These are phyloP conservation scores for Hypselothyrea guttata DNA, from an alignment of 2,888 invertebrate species.

Conservation along the genomic window DNA sequence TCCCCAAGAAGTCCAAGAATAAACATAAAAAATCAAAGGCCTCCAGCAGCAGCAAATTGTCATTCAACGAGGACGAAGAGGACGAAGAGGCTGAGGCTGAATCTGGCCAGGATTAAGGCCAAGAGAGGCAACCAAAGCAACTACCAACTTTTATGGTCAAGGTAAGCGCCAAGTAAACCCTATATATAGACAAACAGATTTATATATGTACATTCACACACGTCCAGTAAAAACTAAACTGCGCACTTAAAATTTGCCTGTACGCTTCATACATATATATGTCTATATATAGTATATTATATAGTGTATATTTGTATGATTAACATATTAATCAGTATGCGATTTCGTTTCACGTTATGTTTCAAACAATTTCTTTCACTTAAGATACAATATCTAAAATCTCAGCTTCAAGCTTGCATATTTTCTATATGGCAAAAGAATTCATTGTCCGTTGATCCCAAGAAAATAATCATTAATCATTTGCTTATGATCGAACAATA, in stretches of 20 bases:
- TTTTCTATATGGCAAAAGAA: too few relatives aligned
- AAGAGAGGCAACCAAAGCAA: slow-evolving; percentile 5
- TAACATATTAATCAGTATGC: slow-evolving; percentile 31
- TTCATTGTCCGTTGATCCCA: too few relatives aligned
- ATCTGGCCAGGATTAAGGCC: slow-evolving; percentile 45
- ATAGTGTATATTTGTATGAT: not conserved
- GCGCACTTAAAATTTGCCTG: slow-evolving; percentile 50
- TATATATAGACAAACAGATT: slow-evolving; percentile 8
- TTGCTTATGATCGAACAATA: too few relatives aligned
- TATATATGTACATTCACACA: slow-evolving; percentile 3
- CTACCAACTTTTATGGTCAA: slow-evolving; percentile 36
- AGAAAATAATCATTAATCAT: too few relatives aligned
- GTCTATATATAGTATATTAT: not conserved
- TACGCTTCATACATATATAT: slow-evolving; percentile 10
- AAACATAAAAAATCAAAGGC: slow-evolving; percentile 71
- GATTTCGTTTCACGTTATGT: not conserved
- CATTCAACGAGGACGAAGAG: slow-evolving; percentile 83
- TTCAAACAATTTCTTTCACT: too few relatives aligned
- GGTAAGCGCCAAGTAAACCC: slow-evolving; percentile 38
- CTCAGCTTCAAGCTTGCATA: too few relatives aligned
- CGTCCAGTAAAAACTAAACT: slow-evolving; percentile 29
- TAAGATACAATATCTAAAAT: too few relatives aligned
- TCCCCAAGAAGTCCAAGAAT: slow-evolving; percentile 24
- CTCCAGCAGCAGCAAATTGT: slow-evolving; percentile 79
- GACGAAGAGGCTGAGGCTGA: slow-evolving; percentile 82